These are phyloP conservation scores for Ciconia nigra DNA, from an alignment of 2,797 vertebrate genomes.

Conservation along the genomic window DNA sequence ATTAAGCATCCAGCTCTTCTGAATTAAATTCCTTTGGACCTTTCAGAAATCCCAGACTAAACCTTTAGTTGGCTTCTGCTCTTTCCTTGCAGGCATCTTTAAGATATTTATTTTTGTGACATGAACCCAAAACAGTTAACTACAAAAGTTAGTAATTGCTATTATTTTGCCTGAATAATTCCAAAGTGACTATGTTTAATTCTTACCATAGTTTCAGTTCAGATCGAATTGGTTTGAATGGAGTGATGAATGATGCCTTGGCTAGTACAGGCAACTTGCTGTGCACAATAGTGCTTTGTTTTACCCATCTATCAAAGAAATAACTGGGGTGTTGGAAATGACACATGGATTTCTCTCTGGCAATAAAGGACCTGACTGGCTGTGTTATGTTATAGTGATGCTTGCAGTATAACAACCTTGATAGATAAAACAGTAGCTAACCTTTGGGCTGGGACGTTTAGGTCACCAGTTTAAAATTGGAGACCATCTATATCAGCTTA, in stretches of 20 bases:
- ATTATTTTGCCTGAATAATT: slow-evolving; percentile 5
- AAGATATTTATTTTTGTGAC: not conserved
- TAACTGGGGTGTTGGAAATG: slow-evolving; percentile 38
- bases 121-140: not conserved
- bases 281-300: slow-evolving; percentile 20
- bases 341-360: slow-evolving; percentile 40
- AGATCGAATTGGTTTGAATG: not conserved
- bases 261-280: not conserved
- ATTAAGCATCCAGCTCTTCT: not conserved
- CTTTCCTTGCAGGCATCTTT: not conserved
- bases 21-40: not conserved
- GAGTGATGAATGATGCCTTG: not conserved
- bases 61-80: not conserved
- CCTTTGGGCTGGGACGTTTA: not conserved
- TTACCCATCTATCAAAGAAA: slow-evolving; percentile 50
- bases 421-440: slow-evolving; percentile 55
- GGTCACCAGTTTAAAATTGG: slow-evolving; percentile 41
- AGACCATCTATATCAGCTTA: not conserved
- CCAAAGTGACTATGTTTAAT: not conserved
- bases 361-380: slow-evolving; percentile 40
- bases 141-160: not conserved
- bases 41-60: not conserved
- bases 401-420: slow-evolving; percentile 33
- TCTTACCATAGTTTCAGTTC: not conserved
- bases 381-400: slow-evolving; percentile 35